These are phyloP conservation scores for Bubalus kerabau DNA, from an alignment of 2,113 vertebrate species.

Conservation along the genomic window DNA sequence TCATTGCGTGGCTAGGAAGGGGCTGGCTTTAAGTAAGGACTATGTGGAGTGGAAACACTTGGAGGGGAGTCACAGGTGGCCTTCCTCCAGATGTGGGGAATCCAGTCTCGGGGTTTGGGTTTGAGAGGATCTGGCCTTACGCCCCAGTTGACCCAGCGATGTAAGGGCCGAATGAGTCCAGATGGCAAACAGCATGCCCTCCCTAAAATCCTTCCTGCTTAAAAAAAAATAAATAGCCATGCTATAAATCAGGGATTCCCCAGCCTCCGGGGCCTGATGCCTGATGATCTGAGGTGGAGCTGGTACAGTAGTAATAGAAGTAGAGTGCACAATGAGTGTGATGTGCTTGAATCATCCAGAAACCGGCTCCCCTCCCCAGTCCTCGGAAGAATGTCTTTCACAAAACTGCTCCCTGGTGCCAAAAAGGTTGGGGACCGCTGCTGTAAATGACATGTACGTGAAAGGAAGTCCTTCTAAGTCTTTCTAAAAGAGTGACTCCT, in stretches of 20 bases:
- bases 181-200: not conserved
- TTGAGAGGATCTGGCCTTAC: not conserved
- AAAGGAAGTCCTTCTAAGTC: not conserved
- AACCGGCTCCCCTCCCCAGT: not conserved
- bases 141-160: not conserved
- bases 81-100: not conserved
- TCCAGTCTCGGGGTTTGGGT: not conserved
- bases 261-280: not conserved
- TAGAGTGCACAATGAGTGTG: not conserved
- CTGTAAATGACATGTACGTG: not conserved
- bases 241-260: not conserved
- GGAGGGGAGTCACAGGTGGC: rapidly evolving
- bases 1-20: not conserved
- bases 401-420: not conserved
- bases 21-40: not conserved
- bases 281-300: not conserved
- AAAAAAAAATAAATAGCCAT: not conserved
- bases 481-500: not conserved
- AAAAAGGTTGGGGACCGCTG: not conserved
- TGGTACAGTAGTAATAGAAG: not conserved
- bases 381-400: not conserved
- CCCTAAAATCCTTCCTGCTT: not conserved
- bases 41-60: rapidly evolving
- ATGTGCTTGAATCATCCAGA: not conserved
- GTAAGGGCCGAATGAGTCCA: not conserved